Percentiles rank a stretch among this genome's conserved stretches.
These are phyloP conservation scores for Antechinus flavipes DNA, from an alignment of 2,113 vertebrate species.

Conservation along the genomic window DNA sequence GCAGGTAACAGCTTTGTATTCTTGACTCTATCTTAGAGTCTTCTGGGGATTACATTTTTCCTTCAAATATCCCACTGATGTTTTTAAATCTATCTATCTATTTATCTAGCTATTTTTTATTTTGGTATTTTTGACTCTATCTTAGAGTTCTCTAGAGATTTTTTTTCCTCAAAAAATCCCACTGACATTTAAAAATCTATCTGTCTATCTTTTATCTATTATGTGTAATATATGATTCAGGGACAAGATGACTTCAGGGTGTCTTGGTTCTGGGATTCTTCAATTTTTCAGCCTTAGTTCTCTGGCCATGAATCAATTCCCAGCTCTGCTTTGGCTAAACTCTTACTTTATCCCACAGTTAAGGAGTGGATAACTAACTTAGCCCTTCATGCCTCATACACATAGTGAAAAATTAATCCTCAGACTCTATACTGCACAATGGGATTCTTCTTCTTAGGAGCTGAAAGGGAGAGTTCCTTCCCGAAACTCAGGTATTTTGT, in stretches of 20 bases:
- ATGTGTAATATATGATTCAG: no score
- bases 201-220: no score
- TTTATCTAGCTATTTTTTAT: no score
- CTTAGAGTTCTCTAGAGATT: neutral
- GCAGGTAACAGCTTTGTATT: neutral
- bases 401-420: neutral
- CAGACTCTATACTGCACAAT: neutral
- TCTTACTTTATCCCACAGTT: neutral
- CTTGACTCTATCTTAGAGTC: neutral
- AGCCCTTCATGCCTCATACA: neutral
- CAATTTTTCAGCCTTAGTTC: no score
- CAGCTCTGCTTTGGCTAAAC: no score
- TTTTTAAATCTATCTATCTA: neutral
- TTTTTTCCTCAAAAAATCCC: neutral
- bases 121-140: neutral
- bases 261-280: no score
- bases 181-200: neutral
- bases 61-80: neutral
- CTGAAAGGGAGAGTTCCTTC: neutral
- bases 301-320: no score
- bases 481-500: neutral
- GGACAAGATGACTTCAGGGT: no score
- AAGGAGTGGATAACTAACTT: neutral
- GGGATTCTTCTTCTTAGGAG: neutral
- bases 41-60: no score